Conservation (phyloP, 1,140 invertebrate species). For the Mya arenaria region DNA sequence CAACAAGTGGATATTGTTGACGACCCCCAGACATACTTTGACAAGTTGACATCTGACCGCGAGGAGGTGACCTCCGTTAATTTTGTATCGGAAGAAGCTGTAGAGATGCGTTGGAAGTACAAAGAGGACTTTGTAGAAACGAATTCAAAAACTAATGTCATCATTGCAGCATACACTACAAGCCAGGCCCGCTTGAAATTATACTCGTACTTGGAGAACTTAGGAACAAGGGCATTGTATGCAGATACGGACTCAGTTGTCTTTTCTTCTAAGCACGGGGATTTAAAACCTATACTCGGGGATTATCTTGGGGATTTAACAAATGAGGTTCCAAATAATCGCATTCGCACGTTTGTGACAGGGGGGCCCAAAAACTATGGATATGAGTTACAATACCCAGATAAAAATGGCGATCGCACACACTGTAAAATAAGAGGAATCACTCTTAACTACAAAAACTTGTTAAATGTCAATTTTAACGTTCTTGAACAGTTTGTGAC, state of each 20-base stretch:
- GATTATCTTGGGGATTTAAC: constrained; percentile 12
- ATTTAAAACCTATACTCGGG: not conserved
- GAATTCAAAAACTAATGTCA: not conserved
- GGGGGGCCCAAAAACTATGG: not conserved
- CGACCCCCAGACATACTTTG: not conserved
- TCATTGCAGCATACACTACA: constrained; percentile 17
- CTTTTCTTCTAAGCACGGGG: not conserved
- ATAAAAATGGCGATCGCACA: not conserved
- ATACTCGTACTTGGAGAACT: not conserved
- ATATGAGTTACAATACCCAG: not conserved
- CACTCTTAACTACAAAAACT: not conserved
- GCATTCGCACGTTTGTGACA: not conserved
- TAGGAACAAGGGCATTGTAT: not conserved
- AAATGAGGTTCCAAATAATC: constrained; percentile 4
- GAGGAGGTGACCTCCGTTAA: not conserved
- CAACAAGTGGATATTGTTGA: not conserved
- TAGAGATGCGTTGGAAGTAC: not conserved
- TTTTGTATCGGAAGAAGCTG: not conserved
- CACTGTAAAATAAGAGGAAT: not conserved
- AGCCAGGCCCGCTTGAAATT: constrained; percentile 11
- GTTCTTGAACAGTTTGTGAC: not conserved
- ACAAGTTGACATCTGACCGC: constrained; percentile 12
- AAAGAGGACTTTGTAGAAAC: constrained; percentile 9
- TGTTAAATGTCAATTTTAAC: not conserved
- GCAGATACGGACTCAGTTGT: not conserved